A percentile compares a stretch with the other conserved stretches of the same genome.
Evolutionary conservation across 1,140 invertebrate genomes (phyloP).

Genomic region (Samia ricini): DNA sequence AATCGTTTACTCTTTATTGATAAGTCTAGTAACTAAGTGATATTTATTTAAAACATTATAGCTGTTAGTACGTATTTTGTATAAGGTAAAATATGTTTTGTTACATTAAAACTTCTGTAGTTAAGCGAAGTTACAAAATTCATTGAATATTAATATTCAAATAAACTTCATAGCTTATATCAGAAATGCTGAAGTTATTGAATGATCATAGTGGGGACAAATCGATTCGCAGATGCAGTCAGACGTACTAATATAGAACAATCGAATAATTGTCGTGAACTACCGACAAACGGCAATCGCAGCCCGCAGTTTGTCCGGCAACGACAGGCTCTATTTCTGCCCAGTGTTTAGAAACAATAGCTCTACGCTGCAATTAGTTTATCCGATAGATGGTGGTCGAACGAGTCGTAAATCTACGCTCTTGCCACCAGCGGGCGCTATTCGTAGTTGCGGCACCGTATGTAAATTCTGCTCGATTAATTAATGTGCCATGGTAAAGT

Average conservation of each 20-base stretch:
- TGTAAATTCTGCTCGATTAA: conserved; percentile 69
- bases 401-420: conserved; percentile 71
- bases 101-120: no score
- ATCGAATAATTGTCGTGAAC: conserved; percentile 47
- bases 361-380: conserved; percentile 70
- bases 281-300: conserved; percentile 41
- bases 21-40: no score
- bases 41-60: no score
- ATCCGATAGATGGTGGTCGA: conserved; percentile 71
- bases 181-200: no score
- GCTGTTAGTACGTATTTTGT: no score
- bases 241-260: conserved; percentile 31
- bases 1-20: no score
- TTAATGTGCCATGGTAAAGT: conserved; percentile 70
- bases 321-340: conserved; percentile 44
- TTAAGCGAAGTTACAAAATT: no score
- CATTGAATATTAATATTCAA: no score
- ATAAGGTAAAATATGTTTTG: no score
- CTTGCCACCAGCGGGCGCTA: conserved; percentile 59
- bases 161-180: no score
- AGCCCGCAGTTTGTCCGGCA: conserved; percentile 19
- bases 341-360: conserved; percentile 72
- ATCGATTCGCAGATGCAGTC: not conserved
- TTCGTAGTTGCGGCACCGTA: conserved; percentile 59
- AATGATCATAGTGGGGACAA: not conserved